Evolutionary conservation across 2,797 vertebrate species (phyloP).

Genomic region (Ciconia nigra): DNA sequence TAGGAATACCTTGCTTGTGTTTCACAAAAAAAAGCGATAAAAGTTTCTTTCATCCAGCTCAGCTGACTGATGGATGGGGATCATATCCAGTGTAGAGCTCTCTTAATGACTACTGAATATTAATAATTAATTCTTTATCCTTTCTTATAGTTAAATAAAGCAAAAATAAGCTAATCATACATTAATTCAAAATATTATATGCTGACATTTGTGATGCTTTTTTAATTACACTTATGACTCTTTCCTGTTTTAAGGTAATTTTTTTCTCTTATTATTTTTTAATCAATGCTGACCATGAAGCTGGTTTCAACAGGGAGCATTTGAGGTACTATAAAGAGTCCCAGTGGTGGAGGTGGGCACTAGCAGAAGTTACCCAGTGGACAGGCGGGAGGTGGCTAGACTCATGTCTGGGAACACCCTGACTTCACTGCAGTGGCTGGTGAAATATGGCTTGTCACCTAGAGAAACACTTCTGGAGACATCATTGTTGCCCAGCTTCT

Average conservation of each 20-base stretch:
- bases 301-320: not conserved
- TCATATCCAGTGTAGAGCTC: not conserved
- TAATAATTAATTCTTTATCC: not conserved
- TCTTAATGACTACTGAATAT: not conserved
- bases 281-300: not conserved
- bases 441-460: not conserved
- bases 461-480: not conserved
- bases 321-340: not conserved
- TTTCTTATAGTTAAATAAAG: not conserved
- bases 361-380: not conserved
- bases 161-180: not conserved
- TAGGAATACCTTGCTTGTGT: not conserved
- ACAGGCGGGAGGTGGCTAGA: not conserved
- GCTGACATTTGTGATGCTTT: fast-evolving
- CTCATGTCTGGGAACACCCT: not conserved
- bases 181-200: not conserved
- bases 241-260: not conserved
- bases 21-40: not conserved
- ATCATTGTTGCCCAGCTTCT: not conserved
- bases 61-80: not conserved
- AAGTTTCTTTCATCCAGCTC: not conserved
- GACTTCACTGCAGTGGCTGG: not conserved
- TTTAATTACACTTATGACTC: not conserved
- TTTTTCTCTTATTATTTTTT: not conserved
- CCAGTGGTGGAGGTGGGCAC: not conserved